Base-by-base conservation (phyloP, 2,797 vertebrate species). In the Notamacropus eugenii region DNA sequence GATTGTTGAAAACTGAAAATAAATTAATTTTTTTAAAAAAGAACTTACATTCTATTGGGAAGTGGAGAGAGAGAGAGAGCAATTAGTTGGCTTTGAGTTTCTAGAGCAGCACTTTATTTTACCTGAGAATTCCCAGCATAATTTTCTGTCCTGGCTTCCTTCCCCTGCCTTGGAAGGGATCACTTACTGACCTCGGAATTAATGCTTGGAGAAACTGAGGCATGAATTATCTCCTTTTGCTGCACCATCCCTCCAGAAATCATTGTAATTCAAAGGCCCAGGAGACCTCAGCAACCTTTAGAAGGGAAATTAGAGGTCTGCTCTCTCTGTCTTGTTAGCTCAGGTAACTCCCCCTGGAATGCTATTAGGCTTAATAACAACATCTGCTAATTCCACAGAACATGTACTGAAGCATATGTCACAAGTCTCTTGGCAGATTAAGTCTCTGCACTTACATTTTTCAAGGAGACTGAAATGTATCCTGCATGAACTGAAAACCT, bases 361-460 rank as follows among this genome's bases (percentile, higher is more conserved):
- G 74, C 24, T 46, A 50, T 87, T 87, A 50, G 24, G 74, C 74
- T 50, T 27, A 87, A 87, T 87, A 87, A 40, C 40, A 50, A 28
- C 74, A 87, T 87, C 74, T 87, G 74, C 74, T 87, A 87, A 87
- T 87, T 87, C 74, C 24, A 50, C 74, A 87, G 74, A 87, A 87
- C 74, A 50, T 87, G 24, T 87, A 46, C 74, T 27, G 40, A 50
- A 87, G 74, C 74, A 50, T 87, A 87, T 87, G 74, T 87, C 74
- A 27, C 40, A 28, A 50, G 74, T 87, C 40, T 46, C 40, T 87
- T 87, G 74, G 74, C 40, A 87, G 74, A 87, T 87, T 87, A 87
- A 46, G 74, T 46, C 40, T 87, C 40, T 87, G 74, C 74, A 87
- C 40, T 50, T 87, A 87, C 22, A 87, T 27, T 87, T 87, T 87